phyloP scores from a whole-genome alignment of 2,113 vertebrate genomes.

The Xerus inauris region DNA sequence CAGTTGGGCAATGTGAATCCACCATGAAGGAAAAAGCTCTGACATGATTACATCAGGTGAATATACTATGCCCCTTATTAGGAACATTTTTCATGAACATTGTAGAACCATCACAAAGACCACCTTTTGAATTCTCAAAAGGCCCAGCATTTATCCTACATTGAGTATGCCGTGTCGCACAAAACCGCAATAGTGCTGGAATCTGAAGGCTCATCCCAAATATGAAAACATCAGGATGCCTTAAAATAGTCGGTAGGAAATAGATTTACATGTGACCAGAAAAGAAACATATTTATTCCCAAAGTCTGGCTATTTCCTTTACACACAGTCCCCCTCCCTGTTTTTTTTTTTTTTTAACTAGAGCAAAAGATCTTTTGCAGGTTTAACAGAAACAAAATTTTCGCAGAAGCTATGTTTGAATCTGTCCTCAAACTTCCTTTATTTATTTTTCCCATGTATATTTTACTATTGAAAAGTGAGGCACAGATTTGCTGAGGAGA shows the following conservation, averaged over 20 bases:
- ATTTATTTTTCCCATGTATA: neutral
- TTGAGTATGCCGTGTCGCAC: neutral
- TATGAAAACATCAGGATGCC: rapidly evolving
- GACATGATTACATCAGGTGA: neutral
- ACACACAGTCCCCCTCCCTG: no score
- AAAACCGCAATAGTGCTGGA: no score
- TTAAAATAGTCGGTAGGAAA: neutral
- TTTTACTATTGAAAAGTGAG: neutral
- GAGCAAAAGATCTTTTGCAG: neutral
- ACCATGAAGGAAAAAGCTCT: conserved; percentile 21
- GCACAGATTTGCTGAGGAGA: neutral
- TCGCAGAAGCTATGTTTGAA: neutral
- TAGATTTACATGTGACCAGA: neutral
- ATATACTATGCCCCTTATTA: neutral
- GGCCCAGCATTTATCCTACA: neutral
- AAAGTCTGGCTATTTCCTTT: neutral
- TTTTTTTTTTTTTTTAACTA: neutral
- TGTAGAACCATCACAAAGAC: neutral
- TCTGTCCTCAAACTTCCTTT: neutral
- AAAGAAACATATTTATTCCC: neutral
- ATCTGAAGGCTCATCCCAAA: neutral
- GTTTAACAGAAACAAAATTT: neutral
- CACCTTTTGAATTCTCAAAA: neutral
- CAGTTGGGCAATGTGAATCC: neutral
- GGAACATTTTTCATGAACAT: neutral